Evolutionary conservation across 2,797 vertebrate genomes (phyloP).

Genomic region (Linurgus olivaceus): DNA sequence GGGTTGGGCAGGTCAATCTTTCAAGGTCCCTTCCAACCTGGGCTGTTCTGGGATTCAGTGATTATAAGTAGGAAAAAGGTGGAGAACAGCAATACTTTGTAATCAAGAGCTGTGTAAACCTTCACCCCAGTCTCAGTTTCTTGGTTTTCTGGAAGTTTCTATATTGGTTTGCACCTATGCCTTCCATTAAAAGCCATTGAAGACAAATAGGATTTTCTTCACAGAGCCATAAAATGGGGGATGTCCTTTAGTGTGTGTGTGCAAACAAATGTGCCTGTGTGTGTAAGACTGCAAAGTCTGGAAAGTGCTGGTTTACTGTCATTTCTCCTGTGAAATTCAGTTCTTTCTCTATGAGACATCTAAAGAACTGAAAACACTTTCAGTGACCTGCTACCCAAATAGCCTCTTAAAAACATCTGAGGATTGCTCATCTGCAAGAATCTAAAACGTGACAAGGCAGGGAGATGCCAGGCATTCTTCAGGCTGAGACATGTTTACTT

Average conservation of each 20-base stretch:
- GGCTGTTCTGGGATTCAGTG: neutral
- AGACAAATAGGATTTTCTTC: neutral
- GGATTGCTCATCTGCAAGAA: neutral
- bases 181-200: neutral
- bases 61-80: neutral
- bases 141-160: neutral
- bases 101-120: neutral
- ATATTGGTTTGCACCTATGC: neutral
- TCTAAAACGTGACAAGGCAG: neutral
- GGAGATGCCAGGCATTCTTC: conserved; percentile 13
- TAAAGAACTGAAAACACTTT: neutral
- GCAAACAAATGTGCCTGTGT: neutral
- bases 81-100: neutral
- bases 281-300: neutral
- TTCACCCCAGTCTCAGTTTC: neutral
- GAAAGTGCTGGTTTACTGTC: neutral
- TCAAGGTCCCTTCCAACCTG: neutral
- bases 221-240: neutral
- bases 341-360: neutral
- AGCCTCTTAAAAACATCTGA: neutral
- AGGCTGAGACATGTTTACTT: neutral
- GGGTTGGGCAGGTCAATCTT: neutral
- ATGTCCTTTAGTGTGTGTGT: neutral
- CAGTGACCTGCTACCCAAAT: neutral
- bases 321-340: neutral